phyloP scores from a whole-genome alignment of 1,140 invertebrate genomes.

The Mya arenaria region DNA sequence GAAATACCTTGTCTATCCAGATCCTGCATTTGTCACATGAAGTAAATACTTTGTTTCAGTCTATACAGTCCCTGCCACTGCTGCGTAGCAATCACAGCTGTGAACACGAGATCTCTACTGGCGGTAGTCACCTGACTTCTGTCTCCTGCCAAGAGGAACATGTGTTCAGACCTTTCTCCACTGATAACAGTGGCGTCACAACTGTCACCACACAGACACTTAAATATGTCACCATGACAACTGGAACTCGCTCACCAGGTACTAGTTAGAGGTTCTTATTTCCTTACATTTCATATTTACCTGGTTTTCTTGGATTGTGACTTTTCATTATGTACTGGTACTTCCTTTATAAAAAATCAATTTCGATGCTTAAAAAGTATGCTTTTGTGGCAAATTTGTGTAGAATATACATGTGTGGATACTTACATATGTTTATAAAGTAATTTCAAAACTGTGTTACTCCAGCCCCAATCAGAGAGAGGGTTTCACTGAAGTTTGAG shows the following conservation, averaged over 20 bases:
- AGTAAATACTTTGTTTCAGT: constrained; percentile 71
- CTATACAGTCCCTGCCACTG: constrained; percentile 90
- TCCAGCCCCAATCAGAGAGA: constrained; percentile 2
- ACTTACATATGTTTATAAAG: background rate
- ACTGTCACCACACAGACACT: constrained; percentile 86
- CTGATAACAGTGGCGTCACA: constrained; percentile 87
- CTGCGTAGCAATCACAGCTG: constrained; percentile 90
- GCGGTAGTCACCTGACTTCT: constrained; percentile 89
- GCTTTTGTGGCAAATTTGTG: background rate
- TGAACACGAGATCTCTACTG: constrained; percentile 90
- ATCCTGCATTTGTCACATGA: background rate
- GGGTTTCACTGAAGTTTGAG: constrained; percentile 63
- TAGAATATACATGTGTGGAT: background rate
- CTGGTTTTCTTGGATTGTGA: too few species aligned
- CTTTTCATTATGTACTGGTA: too few species aligned
- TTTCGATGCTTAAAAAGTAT: too few species aligned
- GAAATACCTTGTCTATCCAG: background rate
- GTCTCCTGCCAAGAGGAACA: constrained; percentile 90
- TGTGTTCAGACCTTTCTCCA: constrained; percentile 90
- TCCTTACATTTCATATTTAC: too few species aligned
- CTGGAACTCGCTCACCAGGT: constrained; percentile 35
- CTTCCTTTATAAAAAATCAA: too few species aligned
- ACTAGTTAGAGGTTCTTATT: too few species aligned
- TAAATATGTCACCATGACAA: constrained; percentile 64
- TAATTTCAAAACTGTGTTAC: background rate